These are phyloP conservation scores for Rachycentron canadum DNA, from an alignment of 2,797 vertebrate genomes.

Conservation along the genomic window DNA sequence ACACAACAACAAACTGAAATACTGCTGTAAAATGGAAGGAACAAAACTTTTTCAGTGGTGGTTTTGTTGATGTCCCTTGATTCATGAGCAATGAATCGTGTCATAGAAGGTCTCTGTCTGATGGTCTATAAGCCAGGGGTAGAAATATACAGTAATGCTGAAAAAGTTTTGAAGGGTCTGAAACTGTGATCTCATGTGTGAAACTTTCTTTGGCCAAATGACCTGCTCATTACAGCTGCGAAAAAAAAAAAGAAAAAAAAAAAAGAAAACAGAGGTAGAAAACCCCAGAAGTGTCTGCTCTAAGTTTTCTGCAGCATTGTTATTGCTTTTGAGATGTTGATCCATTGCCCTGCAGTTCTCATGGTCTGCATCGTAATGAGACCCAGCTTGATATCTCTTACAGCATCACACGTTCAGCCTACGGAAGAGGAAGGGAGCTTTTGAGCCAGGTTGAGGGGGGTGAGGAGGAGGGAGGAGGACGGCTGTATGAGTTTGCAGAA, in stretches of 20 bases:
- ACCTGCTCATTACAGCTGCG: conserved; percentile 42
- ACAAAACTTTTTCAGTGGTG: background rate
- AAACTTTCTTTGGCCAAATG: conserved; percentile 33
- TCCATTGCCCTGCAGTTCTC: conserved; percentile 51
- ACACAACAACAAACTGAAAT: background rate
- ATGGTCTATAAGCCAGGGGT: background rate
- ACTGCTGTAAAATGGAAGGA: background rate
- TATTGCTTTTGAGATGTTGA: conserved; percentile 58
- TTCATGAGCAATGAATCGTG: background rate
- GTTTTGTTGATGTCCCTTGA: background rate
- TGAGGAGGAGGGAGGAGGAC: background rate
- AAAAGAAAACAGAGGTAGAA: background rate
- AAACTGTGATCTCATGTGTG: conserved; percentile 16
- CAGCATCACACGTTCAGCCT: conserved; percentile 30
- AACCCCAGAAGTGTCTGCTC: conserved; percentile 33
- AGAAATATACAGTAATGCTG: background rate
- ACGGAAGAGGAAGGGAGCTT: conserved; percentile 17
- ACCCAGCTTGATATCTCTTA: conserved; percentile 47
- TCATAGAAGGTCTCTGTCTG: conserved; percentile 1
- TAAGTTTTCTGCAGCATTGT: conserved; percentile 50
- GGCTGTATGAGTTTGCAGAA: conserved; percentile 22
- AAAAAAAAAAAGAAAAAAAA: conserved; percentile 10
- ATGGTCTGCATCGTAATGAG: conserved; percentile 69
- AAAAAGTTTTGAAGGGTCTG: conserved; percentile 13
- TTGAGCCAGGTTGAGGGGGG: conserved; percentile 14